Evolutionary conservation across 2,113 vertebrate species (phyloP), one percentile per base, ranked within the genome.

Genomic region (Serilophus lunatus): DNA sequence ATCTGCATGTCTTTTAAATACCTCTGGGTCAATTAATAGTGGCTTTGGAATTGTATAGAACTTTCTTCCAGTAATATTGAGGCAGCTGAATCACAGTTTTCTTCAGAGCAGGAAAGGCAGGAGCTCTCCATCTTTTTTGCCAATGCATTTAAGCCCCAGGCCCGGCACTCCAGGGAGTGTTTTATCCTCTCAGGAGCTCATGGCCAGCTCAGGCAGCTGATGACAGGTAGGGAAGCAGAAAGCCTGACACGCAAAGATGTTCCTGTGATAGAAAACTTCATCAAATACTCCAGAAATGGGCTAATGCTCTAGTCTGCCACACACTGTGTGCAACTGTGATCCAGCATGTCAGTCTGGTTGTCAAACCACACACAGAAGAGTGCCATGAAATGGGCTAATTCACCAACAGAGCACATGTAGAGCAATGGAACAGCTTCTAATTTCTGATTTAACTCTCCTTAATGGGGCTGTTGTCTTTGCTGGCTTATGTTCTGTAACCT

Each of bases 401-500:
- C 31, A 60, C 68, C 64, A 86, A 40, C 40, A 78, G 90, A 92
- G 50, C 90, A 88, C 90, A 86, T 94, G 93, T 25, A 83, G 90
- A 83, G 82, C 86, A 86, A 86, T 70, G 44, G 92, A 92, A 84
- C 92, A 96, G 90, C 92, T 96, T 94, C 93, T 93, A 92, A 24
- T 88, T 88, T 70, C 94, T 90, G 76, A 18, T 95, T 68, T 81
- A 68, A 40, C 68, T 93, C 86, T 83, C 53, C 90, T 88, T 90
- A 26, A 69, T 36, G 80, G 66, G 72, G 45, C 92, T 95, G 92
- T 94, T 95, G 90, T 93, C 89, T 94, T 74, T 86, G 76, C 72
- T 81, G 93, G 88, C 88, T 96, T 94, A 44, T 95, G 93, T 92
- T 96, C 90, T 56, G 9, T 96, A 74, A 68, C 81, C 94, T 96